Evolutionary conservation across 2,888 invertebrate species (phyloP).

Genomic region (Chrysopilus asiliformis): DNA sequence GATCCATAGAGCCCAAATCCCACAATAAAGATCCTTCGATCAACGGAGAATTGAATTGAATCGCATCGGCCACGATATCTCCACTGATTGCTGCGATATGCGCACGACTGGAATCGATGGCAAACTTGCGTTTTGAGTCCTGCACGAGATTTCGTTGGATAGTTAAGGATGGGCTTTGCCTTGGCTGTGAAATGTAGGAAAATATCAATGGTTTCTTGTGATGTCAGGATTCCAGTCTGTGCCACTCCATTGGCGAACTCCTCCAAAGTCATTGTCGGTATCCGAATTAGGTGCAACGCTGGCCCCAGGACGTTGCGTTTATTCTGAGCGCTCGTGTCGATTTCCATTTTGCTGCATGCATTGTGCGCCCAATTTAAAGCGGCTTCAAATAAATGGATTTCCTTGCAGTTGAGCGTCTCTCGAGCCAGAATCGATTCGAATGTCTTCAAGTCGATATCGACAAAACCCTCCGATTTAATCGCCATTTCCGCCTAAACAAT

Average conservation of each 20-base stretch:
- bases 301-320: slow-evolving; percentile 59
- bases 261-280: slow-evolving; percentile 87
- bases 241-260: slow-evolving; percentile 93
- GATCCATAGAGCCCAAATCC: slow-evolving; percentile 94
- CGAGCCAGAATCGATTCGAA: slow-evolving; percentile 81
- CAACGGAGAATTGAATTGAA: slow-evolving; percentile 92
- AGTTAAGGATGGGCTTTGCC: slow-evolving; percentile 69
- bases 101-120: slow-evolving; percentile 91
- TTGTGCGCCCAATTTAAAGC: slow-evolving; percentile 87
- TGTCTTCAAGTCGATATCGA: slow-evolving; percentile 88
- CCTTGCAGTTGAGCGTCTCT: slow-evolving; percentile 91
- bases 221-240: slow-evolving; percentile 80
- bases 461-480: slow-evolving; percentile 86
- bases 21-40: slow-evolving; percentile 88
- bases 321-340: slow-evolving; percentile 69
- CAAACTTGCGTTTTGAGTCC: slow-evolving; percentile 90
- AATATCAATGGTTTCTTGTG: slow-evolving; percentile 87
- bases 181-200: slow-evolving; percentile 90
- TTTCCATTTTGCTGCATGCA: slow-evolving; percentile 72
- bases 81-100: slow-evolving; percentile 95
- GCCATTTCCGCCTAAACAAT: slow-evolving; percentile 75
- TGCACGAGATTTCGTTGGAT: slow-evolving; percentile 67
- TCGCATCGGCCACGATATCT: slow-evolving; percentile 92
- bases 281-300: slow-evolving; percentile 75
- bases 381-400: slow-evolving; percentile 81